Evolutionary conservation across 2,888 invertebrate species (phyloP), one percentile per base, ranked within the genome.

Genomic region (Cheilosia impressa): DNA sequence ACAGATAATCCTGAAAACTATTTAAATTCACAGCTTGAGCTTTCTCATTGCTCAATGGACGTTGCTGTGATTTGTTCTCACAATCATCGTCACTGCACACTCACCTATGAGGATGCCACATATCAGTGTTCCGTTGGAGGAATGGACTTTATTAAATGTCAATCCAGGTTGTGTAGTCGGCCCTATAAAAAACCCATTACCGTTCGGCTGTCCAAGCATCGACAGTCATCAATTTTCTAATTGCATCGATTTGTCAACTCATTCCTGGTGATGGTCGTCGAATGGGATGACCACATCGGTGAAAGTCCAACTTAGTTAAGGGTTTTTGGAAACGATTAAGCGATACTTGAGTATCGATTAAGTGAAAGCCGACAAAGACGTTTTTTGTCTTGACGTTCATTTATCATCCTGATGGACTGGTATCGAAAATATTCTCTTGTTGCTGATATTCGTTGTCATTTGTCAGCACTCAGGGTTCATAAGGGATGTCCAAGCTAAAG

Each of bases 1-100:
- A 50, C 66, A 17, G 47, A 68, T 80, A 71, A 85, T 85, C 66
- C 71, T 65, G 41, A 85, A 85, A 80, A 71, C 80, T 58, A 85
- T 85, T 85, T 80, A 85, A 85, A 85, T 80, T 80, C 84, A 85
- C 84, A 85, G 84, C 84, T 76, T 85, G 84, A 76, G 76, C 76
- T 41, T 45, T 50, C 52, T 75, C 24, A 55, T 31, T 58, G n/a
- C 17, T 45, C 41, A 45, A 45, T 71, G 19, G 45, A 60, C 50
- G 22, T 68, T 63, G 38, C 41, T 82, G 60, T 82, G 77, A 81
- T 76, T 82, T 52, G 57, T 71, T 45, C 76, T 52, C 63, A 10
- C 66, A 57, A 41, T 66, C 50, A 43, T 58, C 50, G 34, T 53
- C 47, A 15, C 13, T 43, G 10, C 47, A 60, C 24, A 43, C 31